Evolutionary conservation across 1,140 invertebrate species (phyloP).

Genomic region (Mamestra configurata): DNA sequence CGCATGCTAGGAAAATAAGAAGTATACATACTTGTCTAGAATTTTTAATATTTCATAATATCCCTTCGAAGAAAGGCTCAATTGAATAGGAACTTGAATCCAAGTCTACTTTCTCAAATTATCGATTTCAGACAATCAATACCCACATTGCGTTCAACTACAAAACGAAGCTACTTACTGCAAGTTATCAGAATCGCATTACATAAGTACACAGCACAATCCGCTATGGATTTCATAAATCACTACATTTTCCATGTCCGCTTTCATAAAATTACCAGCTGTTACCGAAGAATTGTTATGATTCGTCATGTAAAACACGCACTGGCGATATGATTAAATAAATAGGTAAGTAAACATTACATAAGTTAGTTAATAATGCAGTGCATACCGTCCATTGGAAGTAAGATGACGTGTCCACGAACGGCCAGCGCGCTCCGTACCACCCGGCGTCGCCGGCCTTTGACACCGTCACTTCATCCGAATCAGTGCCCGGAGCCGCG

Average conservation of each 20-base stretch:
- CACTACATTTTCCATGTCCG: conserved; percentile 50
- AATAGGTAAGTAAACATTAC: conserved; percentile 42
- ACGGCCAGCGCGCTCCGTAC: conserved; percentile 88
- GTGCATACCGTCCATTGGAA: conserved; percentile 90
- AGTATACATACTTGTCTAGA: no score
- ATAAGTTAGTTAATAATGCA: conserved; percentile 44
- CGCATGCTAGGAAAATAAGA: no score
- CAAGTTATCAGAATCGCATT: conserved; percentile 39
- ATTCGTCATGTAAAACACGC: conserved; percentile 33
- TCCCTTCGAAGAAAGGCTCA: neutral
- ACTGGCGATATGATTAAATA: conserved; percentile 40
- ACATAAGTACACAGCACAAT: conserved; percentile 33
- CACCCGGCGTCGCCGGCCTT: conserved; percentile 74
- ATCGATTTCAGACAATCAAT: neutral
- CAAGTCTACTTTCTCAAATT: neutral
- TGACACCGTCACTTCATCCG: conserved; percentile 83
- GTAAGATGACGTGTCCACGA: conserved; percentile 89
- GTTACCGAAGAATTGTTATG: conserved; percentile 56
- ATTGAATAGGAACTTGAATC: no score
- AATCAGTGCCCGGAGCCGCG: conserved; percentile 60
- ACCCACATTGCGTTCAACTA: conserved; percentile 1
- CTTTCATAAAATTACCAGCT: conserved; percentile 62
- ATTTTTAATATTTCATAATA: neutral
- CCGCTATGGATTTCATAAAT: conserved; percentile 47
- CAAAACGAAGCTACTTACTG: neutral